phyloP scores from a whole-genome alignment of 2,113 vertebrate species.

The Bucco capensis region DNA sequence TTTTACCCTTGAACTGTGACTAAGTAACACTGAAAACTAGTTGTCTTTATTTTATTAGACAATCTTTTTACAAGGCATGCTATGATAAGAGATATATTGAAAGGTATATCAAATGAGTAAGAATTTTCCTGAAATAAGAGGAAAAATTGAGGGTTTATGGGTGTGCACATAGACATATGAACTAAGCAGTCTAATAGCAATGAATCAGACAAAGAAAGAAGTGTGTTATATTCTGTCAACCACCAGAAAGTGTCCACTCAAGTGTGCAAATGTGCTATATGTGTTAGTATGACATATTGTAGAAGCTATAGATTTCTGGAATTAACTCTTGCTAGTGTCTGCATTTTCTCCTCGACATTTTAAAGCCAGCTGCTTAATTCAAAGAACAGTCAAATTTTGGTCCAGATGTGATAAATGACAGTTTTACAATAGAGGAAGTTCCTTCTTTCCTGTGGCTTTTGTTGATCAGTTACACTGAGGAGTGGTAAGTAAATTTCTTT shows the following conservation, averaged over 20 bases:
- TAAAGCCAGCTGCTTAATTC: neutral
- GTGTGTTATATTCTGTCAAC: slow-evolving; percentile 29
- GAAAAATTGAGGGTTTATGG: neutral
- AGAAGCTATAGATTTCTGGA: neutral
- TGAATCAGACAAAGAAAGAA: slow-evolving; percentile 30
- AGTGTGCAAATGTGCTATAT: slow-evolving; percentile 44
- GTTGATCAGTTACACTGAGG: neutral
- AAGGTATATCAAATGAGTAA: neutral
- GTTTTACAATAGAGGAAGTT: neutral
- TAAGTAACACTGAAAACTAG: neutral
- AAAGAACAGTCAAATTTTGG: neutral
- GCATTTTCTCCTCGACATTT: neutral
- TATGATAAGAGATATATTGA: neutral
- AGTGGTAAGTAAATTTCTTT: neutral
- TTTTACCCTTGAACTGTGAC: neutral
- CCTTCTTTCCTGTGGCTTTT: neutral
- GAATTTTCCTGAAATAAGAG: neutral
- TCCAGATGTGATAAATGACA: neutral
- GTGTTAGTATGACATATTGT: neutral
- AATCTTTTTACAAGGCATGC: neutral
- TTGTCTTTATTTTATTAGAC: neutral
- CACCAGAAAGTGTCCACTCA: slow-evolving; percentile 35
- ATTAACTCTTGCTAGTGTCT: neutral
- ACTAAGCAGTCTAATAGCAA: neutral
- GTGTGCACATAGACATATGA: neutral